phyloP scores from a whole-genome alignment of 2,888 invertebrate species.

The Nebria salina region DNA sequence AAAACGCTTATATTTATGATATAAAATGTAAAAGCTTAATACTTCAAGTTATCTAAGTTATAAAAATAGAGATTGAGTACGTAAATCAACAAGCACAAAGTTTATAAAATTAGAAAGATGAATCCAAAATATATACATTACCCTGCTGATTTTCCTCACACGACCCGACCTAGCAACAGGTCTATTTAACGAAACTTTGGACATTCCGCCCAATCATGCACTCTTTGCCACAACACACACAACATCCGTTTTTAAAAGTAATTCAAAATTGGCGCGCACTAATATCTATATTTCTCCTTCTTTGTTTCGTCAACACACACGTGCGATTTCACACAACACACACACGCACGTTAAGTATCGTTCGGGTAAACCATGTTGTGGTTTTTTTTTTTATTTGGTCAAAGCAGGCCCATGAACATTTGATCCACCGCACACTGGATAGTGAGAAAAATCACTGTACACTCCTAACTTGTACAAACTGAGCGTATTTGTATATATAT shows the following conservation, averaged over 20 bases:
- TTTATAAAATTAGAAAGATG: conserved; percentile 20
- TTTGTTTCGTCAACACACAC: conserved; percentile 7
- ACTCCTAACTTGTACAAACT: background rate
- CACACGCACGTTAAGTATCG: conserved; percentile 22
- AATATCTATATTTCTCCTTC: conserved; percentile 7
- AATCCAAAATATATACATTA: conserved; percentile 49
- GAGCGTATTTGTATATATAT: conserved; percentile 2
- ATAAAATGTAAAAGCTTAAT: too few relatives aligned
- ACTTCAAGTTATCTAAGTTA: too few relatives aligned
- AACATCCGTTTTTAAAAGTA: conserved; percentile 1
- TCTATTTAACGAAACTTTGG: conserved; percentile 43
- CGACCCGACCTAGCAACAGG: conserved; percentile 48
- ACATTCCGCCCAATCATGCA: conserved; percentile 31
- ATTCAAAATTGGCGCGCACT: conserved; percentile 27
- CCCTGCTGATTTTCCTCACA: conserved; percentile 58
- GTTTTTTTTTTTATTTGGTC: background rate
- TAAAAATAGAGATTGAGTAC: background rate
- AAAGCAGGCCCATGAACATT: background rate
- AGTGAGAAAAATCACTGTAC: background rate
- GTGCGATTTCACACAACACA: conserved; percentile 10
- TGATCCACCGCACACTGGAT: background rate
- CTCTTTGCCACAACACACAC: conserved; percentile 9
- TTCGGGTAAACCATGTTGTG: conserved; percentile 29
- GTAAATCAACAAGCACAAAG: conserved; percentile 17
- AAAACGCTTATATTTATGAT: background rate